phyloP scores from a whole-genome alignment of 2,888 invertebrate genomes.

The Phyto melanocephala region DNA sequence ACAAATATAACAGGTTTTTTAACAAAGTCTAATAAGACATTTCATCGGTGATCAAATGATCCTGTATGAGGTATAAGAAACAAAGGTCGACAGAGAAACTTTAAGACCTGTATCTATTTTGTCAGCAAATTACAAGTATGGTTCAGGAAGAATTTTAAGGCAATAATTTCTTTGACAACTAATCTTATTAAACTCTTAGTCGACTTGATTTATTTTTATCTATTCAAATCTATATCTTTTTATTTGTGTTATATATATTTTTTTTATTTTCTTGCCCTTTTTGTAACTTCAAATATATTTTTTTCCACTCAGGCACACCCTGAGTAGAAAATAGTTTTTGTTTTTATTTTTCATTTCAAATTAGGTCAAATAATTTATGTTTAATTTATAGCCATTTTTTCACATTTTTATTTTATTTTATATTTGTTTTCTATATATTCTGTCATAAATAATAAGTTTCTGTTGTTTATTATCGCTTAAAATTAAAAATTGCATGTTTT shows the following conservation, averaged over 20 bases:
- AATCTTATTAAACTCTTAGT: too few relatives aligned
- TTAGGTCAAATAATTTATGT: constrained; percentile 35
- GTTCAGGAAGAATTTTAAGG: too few relatives aligned
- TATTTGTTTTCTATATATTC: not conserved
- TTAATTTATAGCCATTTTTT: constrained; percentile 13
- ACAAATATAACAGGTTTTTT: too few relatives aligned
- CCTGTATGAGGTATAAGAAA: too few relatives aligned
- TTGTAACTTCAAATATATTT: not conserved
- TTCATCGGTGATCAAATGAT: too few relatives aligned
- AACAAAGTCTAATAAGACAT: too few relatives aligned
- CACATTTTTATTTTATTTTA: not conserved
- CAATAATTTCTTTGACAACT: too few relatives aligned
- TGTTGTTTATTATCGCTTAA: constrained; percentile 26
- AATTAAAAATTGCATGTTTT: constrained; percentile 10
- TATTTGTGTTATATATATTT: not conserved
- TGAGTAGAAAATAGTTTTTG: not conserved
- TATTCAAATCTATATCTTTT: not conserved
- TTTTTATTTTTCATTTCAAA: not conserved
- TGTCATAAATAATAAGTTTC: constrained; percentile 32
- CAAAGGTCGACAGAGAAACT: too few relatives aligned
- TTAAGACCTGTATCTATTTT: too few relatives aligned
- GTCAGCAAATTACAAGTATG: too few relatives aligned
- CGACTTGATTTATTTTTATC: too few relatives aligned
- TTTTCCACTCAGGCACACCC: not conserved
- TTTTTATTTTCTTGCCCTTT: not conserved